These are phyloP conservation scores for Polyergus mexicanus DNA, from an alignment of 1,140 invertebrate species.

Conservation along the genomic window DNA sequence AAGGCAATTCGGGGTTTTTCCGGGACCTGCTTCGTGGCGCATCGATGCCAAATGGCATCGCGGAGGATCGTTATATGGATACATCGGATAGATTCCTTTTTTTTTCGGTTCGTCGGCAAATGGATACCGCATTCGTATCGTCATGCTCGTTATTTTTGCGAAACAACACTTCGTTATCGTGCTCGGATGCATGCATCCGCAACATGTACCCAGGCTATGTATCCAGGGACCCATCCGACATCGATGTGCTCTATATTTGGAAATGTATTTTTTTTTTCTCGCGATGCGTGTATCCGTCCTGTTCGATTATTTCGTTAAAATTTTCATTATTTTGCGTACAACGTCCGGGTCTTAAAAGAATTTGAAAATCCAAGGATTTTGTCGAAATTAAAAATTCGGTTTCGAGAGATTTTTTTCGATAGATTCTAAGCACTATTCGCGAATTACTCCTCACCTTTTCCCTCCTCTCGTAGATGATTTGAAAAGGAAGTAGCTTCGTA, in stretches of 20 bases:
- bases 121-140: constrained; percentile 36
- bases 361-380: background rate
- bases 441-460: constrained; percentile 20
- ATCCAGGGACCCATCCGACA: constrained; percentile 23
- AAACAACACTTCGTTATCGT: constrained; percentile 57
- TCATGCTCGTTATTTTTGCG: constrained; percentile 51
- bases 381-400: constrained; percentile 6
- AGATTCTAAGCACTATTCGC: background rate
- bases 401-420: constrained; percentile 15
- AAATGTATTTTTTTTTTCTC: background rate
- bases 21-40: background rate
- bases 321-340: background rate
- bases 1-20: background rate
- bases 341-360: background rate
- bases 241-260: constrained; percentile 27
- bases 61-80: background rate
- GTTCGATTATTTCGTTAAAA: background rate
- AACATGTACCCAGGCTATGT: background rate
- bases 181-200: constrained; percentile 22
- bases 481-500: constrained; percentile 41
- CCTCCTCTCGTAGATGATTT: constrained; percentile 15
- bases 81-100: background rate
- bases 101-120: constrained; percentile 18
- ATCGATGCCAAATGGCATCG: constrained; percentile 42
- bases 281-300: background rate